Percentiles rank a stretch among this genome's conserved stretches.
These are phyloP conservation scores for Phenacoccus solenopsis DNA, from an alignment of 1,140 invertebrate species.

Conservation along the genomic window DNA sequence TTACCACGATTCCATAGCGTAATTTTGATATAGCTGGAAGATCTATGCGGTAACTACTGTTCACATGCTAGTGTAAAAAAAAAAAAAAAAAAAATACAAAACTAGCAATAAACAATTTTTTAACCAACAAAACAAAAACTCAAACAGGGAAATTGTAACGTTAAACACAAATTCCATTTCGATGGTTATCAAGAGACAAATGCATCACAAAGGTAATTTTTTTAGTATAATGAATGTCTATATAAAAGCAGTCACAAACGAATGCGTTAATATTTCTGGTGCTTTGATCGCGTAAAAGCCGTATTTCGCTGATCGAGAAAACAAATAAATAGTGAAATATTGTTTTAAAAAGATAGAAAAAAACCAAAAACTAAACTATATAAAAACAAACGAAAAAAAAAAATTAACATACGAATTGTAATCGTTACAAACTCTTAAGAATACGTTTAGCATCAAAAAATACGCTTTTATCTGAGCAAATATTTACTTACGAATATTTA, in stretches of 20 bases:
- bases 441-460: neutral
- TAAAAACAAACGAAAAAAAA: neutral
- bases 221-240: neutral
- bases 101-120: neutral
- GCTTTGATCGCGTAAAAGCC: neutral
- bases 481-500: neutral
- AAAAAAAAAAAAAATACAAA: neutral
- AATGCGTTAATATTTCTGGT: neutral
- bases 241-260: neutral
- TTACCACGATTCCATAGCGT: neutral
- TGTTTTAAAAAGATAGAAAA: neutral
- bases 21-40: neutral
- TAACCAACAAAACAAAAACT: neutral
- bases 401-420: neutral
- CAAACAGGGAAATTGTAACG: neutral
- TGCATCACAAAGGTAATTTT: neutral
- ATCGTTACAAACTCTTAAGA: neutral
- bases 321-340: neutral
- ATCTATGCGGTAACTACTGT: neutral
- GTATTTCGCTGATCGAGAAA: neutral
- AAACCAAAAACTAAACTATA: too few species aligned
- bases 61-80: neutral
- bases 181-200: neutral
- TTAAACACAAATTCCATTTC: neutral
- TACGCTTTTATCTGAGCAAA: conserved; percentile 1